A percentile compares a stretch with the other conserved stretches of the same genome.
Evolutionary conservation across 2,113 vertebrate species (phyloP).

Genomic region (Pterocles gutturalis): DNA sequence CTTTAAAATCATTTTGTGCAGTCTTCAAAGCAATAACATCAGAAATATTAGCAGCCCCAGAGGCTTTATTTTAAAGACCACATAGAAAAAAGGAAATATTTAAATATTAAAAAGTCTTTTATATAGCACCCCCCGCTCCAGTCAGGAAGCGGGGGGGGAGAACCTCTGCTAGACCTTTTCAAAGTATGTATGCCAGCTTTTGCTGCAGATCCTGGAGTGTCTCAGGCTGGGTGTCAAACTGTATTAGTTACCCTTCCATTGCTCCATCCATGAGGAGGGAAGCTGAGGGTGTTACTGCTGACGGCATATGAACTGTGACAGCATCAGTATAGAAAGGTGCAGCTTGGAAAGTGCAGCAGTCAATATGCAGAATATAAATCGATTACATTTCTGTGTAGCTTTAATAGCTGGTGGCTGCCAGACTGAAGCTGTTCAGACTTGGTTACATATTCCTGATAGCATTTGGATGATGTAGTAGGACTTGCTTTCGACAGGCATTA

Average conservation of each 20-base stretch:
- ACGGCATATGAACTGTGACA: background rate
- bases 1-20: constrained; percentile 50
- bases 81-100: constrained; percentile 63
- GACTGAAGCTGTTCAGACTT: constrained; percentile 11
- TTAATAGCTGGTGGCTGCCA: background rate
- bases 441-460: background rate
- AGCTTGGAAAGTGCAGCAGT: constrained; percentile 10
- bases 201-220: background rate
- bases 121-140: background rate
- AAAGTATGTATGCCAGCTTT: background rate
- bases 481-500: background rate
- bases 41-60: constrained; percentile 52
- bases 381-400: background rate
- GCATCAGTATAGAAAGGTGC: background rate
- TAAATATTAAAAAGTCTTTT: constrained; percentile 61
- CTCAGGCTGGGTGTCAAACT: background rate
- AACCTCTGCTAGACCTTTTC: constrained; percentile 19
- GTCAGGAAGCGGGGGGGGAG: background rate
- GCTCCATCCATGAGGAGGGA: background rate
- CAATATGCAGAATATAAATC: constrained; percentile 24
- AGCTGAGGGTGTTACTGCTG: background rate
- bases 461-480: background rate
- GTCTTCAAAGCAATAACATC: constrained; percentile 58
- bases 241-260: background rate
- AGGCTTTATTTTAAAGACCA: constrained; percentile 59